Conservation (phyloP, 2,113 vertebrate species). For the Odocoileus hemionus region DNA sequence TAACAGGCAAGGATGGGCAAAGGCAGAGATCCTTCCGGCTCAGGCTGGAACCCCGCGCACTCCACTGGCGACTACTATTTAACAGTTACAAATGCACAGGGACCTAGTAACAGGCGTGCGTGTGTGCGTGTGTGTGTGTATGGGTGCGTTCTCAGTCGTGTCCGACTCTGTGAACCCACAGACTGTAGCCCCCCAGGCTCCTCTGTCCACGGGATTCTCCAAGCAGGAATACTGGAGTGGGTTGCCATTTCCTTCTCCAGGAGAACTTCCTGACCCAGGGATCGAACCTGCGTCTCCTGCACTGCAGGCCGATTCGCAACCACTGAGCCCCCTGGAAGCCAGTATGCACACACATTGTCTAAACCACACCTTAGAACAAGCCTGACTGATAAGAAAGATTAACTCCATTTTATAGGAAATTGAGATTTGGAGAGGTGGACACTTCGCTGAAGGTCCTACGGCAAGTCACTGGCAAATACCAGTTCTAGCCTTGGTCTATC, state of each 20-base stretch:
- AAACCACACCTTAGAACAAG: background rate
- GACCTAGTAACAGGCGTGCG: background rate
- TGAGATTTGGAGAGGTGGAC: background rate
- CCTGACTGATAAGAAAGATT: background rate
- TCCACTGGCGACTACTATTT: background rate
- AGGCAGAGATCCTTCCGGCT: background rate
- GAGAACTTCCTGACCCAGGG: background rate
- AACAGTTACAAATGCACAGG: background rate
- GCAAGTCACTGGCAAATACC: background rate
- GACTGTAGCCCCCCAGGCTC: background rate
- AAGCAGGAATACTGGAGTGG: background rate
- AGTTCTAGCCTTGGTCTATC: background rate
- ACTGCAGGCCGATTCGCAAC: background rate
- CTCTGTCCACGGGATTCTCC: background rate
- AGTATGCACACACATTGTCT: rapidly evolving
- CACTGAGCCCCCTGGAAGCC: background rate
- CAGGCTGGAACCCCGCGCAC: rapidly evolving
- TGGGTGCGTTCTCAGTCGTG: background rate
- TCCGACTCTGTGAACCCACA: background rate
- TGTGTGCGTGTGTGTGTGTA: background rate
- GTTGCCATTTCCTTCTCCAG: background rate
- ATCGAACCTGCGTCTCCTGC: background rate
- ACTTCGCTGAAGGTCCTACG: rapidly evolving
- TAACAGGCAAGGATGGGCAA: background rate
- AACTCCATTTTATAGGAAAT: background rate